Base-by-base conservation (phyloP, 2,888 invertebrate genomes). In the Drosophila incognita region DNA sequence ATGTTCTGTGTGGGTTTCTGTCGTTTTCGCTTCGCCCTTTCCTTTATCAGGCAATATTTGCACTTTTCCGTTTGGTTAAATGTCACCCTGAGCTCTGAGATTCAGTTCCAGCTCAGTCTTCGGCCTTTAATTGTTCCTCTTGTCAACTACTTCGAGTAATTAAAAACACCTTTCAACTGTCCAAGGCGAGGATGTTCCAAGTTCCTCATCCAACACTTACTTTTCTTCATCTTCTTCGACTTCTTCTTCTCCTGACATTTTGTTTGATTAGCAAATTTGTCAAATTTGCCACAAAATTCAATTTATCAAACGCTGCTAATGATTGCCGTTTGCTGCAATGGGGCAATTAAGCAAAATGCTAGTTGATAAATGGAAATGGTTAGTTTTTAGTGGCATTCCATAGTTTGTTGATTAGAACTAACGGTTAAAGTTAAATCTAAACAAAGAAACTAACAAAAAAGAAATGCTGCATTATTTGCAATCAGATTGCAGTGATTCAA, bases 141-240 rank as follows among this genome's bases (percentile, higher is more conserved):
- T 87, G 88, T 86, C 88, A 81, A 87, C 80, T 86, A 79, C 76
- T 78, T 70, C 63, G 65, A 83, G 85, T 90, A 92, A 92, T 92
- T 92, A 92, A 91, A 92, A 91, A 90, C 92, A 92, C 91, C 92
- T 91, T 92, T 91, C 78, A 81, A 86, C 82, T 82, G 90, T 89
- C 90, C 68, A 76, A 82, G 72, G 73, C 58, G 42, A 49, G 60
- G 66, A 69, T 63, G 35, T 64, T 52, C 53, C 51, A 56, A 69
- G 54, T 57, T 60, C 40, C 24, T 24, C 10, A 33, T 36, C 57
- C 31, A 11, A 27, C 18, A 40, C 54, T 29, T 29, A 27, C 24
- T 46, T 46, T 29, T 24, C 24, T n/a, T 24, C 18, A 7, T n/a
- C 31, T 40, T 11, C 57, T 29, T n/a, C 51, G 2, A 8, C 18